Base-by-base conservation (phyloP, 2,113 vertebrate species). In the Salvator merianae region DNA sequence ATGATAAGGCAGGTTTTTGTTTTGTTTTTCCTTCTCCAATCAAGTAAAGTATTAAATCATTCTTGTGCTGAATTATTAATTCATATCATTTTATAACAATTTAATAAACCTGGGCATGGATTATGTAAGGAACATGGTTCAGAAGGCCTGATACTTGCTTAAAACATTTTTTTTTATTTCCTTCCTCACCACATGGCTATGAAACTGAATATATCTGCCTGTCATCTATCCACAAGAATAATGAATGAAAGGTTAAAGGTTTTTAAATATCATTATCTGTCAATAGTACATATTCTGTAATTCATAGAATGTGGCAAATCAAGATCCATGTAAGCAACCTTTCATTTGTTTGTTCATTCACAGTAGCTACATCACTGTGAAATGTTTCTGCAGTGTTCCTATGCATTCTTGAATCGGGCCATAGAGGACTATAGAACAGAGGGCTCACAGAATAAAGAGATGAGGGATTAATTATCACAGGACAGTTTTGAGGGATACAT, bases 231-330 rank as follows among this genome's bases (percentile, higher is more conserved):
- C 13, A 78, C 9, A 71, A 30, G 75, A 78, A 77, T 43, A 13
- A 34, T 43, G 53, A 78, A 78, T 78, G 30, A 62, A 84, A 84
- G 50, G 50, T 78, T 84, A 71, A 78, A 84, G 66, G 66, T 78
- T 69, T 47, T 59, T 70, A 59, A 84, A 78, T 71, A 24, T 43
- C 43, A 47, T 53, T 53, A 78, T 84, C 50, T 84, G 75, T 78
- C 83, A 84, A 78, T 20, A 71, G 53, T 38, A 78, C 12, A 20
- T n/a, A 32, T 78, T 78, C 50, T 84, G 74, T 62, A 36, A 84
- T n/a, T 59, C 10, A 7, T 12, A 62, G 30, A 62, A 71, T 62
- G 59, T 84, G 83, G 66, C 83, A 78, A 43, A 28, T 77, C 65
- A 84, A 36, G 53, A 43, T 78, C 32, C 75, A 84, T 71, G 75